Conservation (phyloP, 2,888 invertebrate species). For the Hipparchia sbordonii region DNA sequence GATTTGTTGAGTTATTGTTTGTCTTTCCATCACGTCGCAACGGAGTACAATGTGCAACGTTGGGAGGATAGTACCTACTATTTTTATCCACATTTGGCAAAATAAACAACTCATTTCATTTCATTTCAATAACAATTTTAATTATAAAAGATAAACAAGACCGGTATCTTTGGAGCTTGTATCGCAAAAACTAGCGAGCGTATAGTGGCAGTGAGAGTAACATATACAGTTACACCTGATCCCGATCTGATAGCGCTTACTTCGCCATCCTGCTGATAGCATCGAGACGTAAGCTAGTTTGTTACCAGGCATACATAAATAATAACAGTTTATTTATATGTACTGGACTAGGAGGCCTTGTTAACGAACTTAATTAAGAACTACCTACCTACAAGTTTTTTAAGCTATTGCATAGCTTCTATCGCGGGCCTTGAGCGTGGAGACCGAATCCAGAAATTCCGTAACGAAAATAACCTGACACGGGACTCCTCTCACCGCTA, state of each 20-base stretch:
- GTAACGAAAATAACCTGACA: no score
- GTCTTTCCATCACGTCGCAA: background rate
- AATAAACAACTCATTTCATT: no score
- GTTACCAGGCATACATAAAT: slow-evolving; percentile 21
- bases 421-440: no score
- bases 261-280: slow-evolving; percentile 30
- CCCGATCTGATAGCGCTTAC: slow-evolving; percentile 34
- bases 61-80: no score
- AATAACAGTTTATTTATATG: slow-evolving; percentile 20
- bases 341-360: background rate
- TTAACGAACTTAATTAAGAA: slow-evolving; percentile 12
- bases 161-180: slow-evolving; percentile 26
- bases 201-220: slow-evolving; percentile 34
- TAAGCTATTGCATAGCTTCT: no score
- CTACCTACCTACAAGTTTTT: no score
- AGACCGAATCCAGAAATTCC: no score
- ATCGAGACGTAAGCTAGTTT: slow-evolving; percentile 23
- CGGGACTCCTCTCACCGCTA: no score
- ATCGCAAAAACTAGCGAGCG: slow-evolving; percentile 36
- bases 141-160: slow-evolving; percentile 32
- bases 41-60: no score
- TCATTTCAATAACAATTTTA: background rate
- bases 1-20: no score
- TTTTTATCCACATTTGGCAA: no score
- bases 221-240: slow-evolving; percentile 41